Percentiles rank a stretch among this genome's conserved stretches.
Conservation (phyloP, 2,113 vertebrate genomes). For the Neoarius graeffei region DNA sequence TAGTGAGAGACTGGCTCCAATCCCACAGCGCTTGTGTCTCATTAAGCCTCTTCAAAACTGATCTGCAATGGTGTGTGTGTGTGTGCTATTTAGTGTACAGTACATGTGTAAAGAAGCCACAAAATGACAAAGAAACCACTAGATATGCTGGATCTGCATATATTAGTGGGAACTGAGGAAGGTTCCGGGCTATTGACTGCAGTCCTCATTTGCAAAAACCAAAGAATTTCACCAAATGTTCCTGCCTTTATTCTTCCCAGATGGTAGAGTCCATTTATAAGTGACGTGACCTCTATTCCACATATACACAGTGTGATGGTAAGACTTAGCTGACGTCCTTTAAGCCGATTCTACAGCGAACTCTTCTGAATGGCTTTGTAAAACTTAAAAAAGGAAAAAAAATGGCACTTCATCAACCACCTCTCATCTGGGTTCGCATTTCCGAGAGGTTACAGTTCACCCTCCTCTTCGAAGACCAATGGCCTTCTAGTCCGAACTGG, state of each 20-base stretch:
- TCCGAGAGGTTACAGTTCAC: slow-evolving; percentile 17
- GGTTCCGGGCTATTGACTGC: slow-evolving; percentile 33
- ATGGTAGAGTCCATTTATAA: slow-evolving; percentile 9
- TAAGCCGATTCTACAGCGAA: neutral
- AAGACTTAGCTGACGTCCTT: neutral
- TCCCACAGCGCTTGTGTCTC: slow-evolving; percentile 60
- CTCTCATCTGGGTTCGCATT: slow-evolving; percentile 20
- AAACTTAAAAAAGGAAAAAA: neutral
- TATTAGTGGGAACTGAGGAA: slow-evolving; percentile 35
- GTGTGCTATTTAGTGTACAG: slow-evolving; percentile 18
- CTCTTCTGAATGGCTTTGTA: neutral
- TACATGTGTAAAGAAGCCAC: slow-evolving; percentile 48
- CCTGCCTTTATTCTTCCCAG: slow-evolving; percentile 11
- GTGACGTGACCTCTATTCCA: slow-evolving; percentile 10
- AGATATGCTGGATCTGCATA: slow-evolving; percentile 12
- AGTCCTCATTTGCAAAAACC: slow-evolving; percentile 45
- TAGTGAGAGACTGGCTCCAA: slow-evolving; percentile 57
- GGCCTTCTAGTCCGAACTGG: slow-evolving; percentile 24
- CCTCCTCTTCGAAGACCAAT: slow-evolving; percentile 15
- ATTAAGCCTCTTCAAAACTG: slow-evolving; percentile 56
- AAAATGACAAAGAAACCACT: slow-evolving; percentile 50
- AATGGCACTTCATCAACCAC: neutral
- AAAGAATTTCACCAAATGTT: slow-evolving; percentile 31
- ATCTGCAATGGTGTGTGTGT: slow-evolving; percentile 23
- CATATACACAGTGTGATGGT: neutral